Conservation (phyloP, 2,888 invertebrate genomes). For the Aromia moschata region DNA sequence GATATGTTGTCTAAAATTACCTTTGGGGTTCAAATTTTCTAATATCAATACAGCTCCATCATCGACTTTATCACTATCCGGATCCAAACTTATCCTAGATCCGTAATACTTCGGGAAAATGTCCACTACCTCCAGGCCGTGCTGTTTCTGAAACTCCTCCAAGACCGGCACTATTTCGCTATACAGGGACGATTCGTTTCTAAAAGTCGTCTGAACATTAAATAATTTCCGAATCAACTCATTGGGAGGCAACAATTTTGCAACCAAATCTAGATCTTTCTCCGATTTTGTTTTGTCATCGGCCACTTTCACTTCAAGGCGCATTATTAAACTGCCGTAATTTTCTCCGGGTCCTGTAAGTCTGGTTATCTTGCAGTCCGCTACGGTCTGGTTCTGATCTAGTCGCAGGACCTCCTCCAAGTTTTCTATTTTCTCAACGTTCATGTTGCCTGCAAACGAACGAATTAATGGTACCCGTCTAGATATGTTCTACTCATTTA, state of each 20-base stretch:
- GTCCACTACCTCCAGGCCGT: constrained; percentile 58
- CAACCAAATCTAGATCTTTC: constrained; percentile 22
- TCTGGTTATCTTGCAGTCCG: constrained; percentile 1
- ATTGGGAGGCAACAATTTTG: constrained; percentile 32
- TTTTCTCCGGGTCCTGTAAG: constrained; percentile 28
- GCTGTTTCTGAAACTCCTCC: constrained; percentile 59
- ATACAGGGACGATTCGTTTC: constrained; percentile 65
- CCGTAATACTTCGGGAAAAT: constrained; percentile 64
- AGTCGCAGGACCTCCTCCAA: not conserved
- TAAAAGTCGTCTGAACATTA: constrained; percentile 63
- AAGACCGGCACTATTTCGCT: constrained; percentile 61
- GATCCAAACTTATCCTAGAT: constrained; percentile 36
- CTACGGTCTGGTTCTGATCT: not conserved
- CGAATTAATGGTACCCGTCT: too few species aligned
- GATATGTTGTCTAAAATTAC: too few species aligned
- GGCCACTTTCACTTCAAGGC: constrained; percentile 22
- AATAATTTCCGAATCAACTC: constrained; percentile 58
- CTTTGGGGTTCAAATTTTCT: constrained; percentile 62
- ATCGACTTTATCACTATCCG: constrained; percentile 56
- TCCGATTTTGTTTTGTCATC: constrained; percentile 15
- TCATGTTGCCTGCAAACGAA: too few species aligned
- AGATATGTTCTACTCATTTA: too few species aligned
- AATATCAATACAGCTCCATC: constrained; percentile 64
- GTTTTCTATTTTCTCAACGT: not conserved
- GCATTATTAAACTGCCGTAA: constrained; percentile 34